phyloP scores from a whole-genome alignment of 2,888 invertebrate genomes.

The Quadriops clusia region DNA sequence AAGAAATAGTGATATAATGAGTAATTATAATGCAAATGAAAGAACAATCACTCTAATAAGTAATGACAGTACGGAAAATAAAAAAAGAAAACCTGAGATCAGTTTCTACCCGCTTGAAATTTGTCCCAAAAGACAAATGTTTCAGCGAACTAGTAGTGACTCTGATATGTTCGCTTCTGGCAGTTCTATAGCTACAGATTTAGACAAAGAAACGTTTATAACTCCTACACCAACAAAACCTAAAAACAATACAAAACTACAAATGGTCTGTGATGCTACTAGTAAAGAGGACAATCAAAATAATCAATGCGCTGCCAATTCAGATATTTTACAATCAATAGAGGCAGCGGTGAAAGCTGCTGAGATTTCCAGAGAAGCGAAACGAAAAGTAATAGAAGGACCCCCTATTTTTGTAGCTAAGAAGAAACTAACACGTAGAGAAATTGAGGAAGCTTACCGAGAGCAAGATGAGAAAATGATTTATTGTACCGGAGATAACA shows the following conservation, averaged over 20 bases:
- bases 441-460: conserved; percentile 25
- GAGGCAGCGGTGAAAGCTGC: background rate
- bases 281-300: background rate
- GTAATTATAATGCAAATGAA: no score
- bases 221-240: background rate
- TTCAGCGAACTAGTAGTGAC: no score
- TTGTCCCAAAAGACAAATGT: no score
- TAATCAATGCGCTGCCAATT: no score
- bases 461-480: conserved; percentile 25
- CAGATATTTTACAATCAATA: no score
- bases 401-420: conserved; percentile 20
- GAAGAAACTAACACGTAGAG: conserved; percentile 21
- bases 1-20: no score
- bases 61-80: no score
- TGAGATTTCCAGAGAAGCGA: background rate
- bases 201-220: background rate
- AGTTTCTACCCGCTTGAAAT: no score
- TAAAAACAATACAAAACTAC: background rate
- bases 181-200: background rate
- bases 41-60: no score
- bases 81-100: no score
- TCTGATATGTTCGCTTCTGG: no score
- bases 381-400: background rate
- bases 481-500: conserved; percentile 14
- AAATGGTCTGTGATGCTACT: background rate